Evolutionary conservation across 2,797 vertebrate genomes (phyloP), one percentile per base, ranked within the genome.

Genomic region (Avahi laniger): DNA sequence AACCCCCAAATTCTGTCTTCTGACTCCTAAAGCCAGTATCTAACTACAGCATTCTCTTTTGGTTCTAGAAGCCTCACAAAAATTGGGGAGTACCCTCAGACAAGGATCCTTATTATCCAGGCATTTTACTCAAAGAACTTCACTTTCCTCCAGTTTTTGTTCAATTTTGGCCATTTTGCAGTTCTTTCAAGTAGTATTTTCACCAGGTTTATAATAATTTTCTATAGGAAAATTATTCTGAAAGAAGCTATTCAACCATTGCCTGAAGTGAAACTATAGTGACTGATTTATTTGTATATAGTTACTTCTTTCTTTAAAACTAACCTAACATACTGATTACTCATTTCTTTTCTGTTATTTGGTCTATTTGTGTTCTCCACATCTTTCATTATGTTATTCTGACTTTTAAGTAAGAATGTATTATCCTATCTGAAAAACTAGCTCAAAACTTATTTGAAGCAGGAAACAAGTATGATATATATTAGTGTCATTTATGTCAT

Each of bases 111-210:
- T 46, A 73, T 83, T 63, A 78, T 7, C 14, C 18, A 67, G 20
- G 10, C 65, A 90, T 92, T 96, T 89, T 89, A 78, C 41, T 88
- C 28, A 41, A 30, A 61, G 1, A 17, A 14, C 28, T 91, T 88
- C 30, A 46, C n/a, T 85, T 89, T 90, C 20, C 14, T 85, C 12
- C 12, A 80, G 24, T 43, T 96, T 94, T 76, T 70, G 22, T 93
- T 73, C 67, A 69, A 70, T 92, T 97, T 52, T 84, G 46, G 38
- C 35, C 50, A 50, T 95, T 94, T 41, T 89, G 10, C 79, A 81
- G 46, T 88, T 33, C 18, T 5, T 81, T 85, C 9, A 70, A 70
- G 41, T 75, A 80, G 33, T 84, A 57, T 80, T 73, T 43, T n/a
- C 11, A 59, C 13, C 14, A 72, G 35, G 41, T 41, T 41, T 41